A percentile compares a stretch with the other conserved stretches of the same genome.
Evolutionary conservation across 2,113 vertebrate species (phyloP).

Genomic region (Cottus gobio): DNA sequence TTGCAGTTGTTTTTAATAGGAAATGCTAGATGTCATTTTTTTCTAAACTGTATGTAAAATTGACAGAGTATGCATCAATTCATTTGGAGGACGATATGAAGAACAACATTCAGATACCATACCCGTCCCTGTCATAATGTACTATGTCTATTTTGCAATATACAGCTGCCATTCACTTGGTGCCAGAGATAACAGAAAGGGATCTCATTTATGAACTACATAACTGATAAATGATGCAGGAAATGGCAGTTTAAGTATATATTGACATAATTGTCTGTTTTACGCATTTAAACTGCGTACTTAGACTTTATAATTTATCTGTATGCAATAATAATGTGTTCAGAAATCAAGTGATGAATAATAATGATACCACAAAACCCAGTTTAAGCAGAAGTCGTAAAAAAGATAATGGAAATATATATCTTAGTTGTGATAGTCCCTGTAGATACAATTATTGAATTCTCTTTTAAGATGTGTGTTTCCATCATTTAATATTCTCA

Average conservation of each 20-base stretch:
- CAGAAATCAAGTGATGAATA: not conserved
- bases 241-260: not conserved
- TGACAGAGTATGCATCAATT: not conserved
- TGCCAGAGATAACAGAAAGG: not conserved
- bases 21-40: not conserved
- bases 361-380: not conserved
- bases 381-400: not conserved
- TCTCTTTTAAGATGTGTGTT: not conserved
- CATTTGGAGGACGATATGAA: not conserved
- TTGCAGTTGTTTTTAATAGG: not conserved
- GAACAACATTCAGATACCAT: not conserved
- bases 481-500: slow-evolving; percentile 54
- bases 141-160: rapidly evolving
- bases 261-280: not conserved
- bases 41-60: not conserved
- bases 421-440: not conserved
- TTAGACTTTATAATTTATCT: not conserved
- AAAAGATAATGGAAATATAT: not conserved
- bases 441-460: not conserved
- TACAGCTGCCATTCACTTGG: not conserved
- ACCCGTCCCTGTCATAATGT: not conserved
- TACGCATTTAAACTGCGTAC: not conserved
- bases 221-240: not conserved
- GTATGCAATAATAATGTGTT: not conserved
- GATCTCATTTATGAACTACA: not conserved